A percentile compares a stretch with the other conserved stretches of the same genome.
Evolutionary conservation across 2,797 vertebrate species (phyloP).

Genomic region (Lindbergichthys nudifrons): DNA sequence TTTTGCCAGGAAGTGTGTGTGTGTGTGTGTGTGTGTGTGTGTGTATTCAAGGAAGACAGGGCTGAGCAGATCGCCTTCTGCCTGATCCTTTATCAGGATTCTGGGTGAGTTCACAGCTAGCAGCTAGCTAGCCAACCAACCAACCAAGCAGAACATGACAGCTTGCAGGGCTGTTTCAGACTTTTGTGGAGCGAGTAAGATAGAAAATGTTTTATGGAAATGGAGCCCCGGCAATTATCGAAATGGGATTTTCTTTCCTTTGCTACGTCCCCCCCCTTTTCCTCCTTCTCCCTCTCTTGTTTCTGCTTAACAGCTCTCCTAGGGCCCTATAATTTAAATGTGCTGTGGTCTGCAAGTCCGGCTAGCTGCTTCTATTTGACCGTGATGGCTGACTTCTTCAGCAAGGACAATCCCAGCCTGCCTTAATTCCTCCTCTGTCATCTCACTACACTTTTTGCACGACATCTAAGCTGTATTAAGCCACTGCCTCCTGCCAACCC

Average conservation of each 20-base stretch:
- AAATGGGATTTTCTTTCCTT: conserved; percentile 60
- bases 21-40: conserved; percentile 8
- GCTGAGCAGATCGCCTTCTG: conserved; percentile 40
- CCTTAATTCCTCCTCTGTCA: conserved; percentile 72
- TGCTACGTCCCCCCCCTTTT: conserved; percentile 15
- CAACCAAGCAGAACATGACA: conserved; percentile 40
- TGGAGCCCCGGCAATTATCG: conserved; percentile 74
- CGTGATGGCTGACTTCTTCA: conserved; percentile 58
- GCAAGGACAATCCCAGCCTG: conserved; percentile 63
- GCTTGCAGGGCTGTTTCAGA: conserved; percentile 64
- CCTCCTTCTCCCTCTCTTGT: conserved; percentile 46
- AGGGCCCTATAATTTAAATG: conserved; percentile 80
- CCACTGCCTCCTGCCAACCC: conserved; percentile 73
- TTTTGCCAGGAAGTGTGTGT: conserved; percentile 54
- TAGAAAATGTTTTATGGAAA: conserved; percentile 78
- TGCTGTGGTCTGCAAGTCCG: conserved; percentile 77
- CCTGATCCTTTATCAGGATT: conserved; percentile 42
- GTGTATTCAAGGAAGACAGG: conserved; percentile 51
- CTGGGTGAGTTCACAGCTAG: conserved; percentile 29
- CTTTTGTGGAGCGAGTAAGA: conserved; percentile 64
- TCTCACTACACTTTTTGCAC: conserved; percentile 66
- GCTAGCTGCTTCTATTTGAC: conserved; percentile 61
- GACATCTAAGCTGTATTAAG: conserved; percentile 78
- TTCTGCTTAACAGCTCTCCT: conserved; percentile 77
- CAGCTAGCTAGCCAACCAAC: conserved; percentile 25